Conservation (phyloP, 37 sponge, comb jelly and placozoan genomes). For the Hormiphora californensis region DNA sequence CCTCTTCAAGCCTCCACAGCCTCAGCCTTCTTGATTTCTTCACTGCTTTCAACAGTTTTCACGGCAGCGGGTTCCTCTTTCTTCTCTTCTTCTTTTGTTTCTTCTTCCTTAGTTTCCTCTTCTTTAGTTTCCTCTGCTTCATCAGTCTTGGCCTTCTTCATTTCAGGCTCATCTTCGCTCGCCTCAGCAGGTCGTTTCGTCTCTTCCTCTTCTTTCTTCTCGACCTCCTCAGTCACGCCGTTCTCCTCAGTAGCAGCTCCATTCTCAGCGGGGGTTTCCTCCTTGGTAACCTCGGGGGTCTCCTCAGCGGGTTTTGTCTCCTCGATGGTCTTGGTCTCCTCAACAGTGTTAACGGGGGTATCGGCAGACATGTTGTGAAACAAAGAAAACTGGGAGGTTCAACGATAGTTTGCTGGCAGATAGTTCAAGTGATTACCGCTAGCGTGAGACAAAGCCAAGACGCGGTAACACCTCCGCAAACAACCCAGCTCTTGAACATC, state of each 20-base stretch:
- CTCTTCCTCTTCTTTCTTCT: neutral
- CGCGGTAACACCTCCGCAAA: too few species aligned
- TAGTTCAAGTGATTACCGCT: too few species aligned
- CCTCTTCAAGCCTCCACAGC: slow-evolving; percentile 19
- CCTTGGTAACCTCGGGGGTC: neutral
- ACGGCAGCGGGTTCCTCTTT: neutral
- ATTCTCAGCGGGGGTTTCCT: neutral
- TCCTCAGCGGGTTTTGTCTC: slow-evolving; percentile 1
- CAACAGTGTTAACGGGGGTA: too few species aligned
- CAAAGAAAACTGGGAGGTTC: too few species aligned
- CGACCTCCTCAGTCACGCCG: neutral
- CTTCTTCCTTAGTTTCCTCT: neutral
- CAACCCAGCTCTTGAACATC: too few species aligned
- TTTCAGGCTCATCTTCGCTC: slow-evolving; percentile 13
- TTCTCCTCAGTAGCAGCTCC: neutral
- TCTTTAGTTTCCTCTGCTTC: neutral
- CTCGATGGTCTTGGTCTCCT: neutral
- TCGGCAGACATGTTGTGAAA: too few species aligned
- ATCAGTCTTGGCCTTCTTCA: slow-evolving; percentile 28
- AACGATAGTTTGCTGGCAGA: too few species aligned
- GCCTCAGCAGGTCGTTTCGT: neutral
- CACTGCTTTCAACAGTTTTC: neutral
- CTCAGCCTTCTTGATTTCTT: slow-evolving; percentile 31
- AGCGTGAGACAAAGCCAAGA: too few species aligned
- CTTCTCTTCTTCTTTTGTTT: neutral